These are phyloP conservation scores for Eulemur rufifrons DNA, from an alignment of 2,113 vertebrate species.

Conservation along the genomic window DNA sequence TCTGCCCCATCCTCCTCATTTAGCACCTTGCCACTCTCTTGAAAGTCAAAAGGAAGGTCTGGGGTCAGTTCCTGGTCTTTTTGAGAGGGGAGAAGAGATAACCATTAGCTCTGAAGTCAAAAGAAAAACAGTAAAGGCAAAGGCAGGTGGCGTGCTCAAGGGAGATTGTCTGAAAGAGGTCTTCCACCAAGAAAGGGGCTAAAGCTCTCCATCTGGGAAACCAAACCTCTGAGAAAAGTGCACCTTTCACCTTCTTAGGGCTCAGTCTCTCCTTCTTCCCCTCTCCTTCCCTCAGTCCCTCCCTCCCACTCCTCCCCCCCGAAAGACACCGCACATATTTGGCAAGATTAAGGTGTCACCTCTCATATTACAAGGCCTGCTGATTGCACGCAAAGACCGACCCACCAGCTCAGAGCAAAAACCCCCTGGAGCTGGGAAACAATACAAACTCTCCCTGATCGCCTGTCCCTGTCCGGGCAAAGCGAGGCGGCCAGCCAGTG, in stretches of 20 bases:
- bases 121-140: not conserved
- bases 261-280: not conserved
- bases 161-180: not conserved
- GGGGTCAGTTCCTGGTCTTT: not conserved
- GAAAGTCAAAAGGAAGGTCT: not conserved
- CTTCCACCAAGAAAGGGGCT: not conserved
- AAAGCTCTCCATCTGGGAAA: not conserved
- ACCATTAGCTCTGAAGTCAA: not conserved
- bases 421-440: slow-evolving; percentile 25
- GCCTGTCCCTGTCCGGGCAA: slow-evolving; percentile 14
- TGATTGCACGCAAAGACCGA: slow-evolving; percentile 80
- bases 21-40: not conserved
- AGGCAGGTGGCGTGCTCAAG: not conserved
- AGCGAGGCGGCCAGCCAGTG: not conserved
- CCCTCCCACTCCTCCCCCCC: not conserved
- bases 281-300: not conserved
- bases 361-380: slow-evolving; percentile 83
- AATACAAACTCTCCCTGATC: not conserved
- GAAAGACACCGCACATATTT: slow-evolving; percentile 78
- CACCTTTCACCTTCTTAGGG: not conserved
- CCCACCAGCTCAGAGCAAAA: slow-evolving; percentile 57
- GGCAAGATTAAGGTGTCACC: slow-evolving; percentile 85
- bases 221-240: not conserved
- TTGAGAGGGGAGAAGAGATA: not conserved
- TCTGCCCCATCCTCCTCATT: not conserved